Conservation (phyloP, 2,797 vertebrate genomes). For the Telmatherina bonti region DNA sequence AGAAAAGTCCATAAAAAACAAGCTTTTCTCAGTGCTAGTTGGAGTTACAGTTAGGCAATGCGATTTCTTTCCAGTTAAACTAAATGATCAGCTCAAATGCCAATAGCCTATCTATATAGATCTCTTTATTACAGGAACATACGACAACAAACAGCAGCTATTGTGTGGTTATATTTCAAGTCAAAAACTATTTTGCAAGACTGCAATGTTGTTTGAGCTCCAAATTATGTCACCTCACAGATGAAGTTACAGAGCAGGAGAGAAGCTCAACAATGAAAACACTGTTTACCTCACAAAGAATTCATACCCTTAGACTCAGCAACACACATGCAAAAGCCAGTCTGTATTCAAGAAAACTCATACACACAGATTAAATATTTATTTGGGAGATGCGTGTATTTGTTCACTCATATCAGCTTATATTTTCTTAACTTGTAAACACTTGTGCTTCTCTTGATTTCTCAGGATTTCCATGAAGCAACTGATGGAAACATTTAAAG, state of each 20-base stretch:
- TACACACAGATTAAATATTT: background rate
- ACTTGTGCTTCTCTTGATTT: constrained; percentile 18
- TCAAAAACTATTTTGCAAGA: background rate
- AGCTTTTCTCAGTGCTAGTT: too few species aligned
- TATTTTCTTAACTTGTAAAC: constrained; percentile 31
- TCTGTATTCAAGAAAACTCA: background rate
- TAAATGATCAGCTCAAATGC: too few species aligned
- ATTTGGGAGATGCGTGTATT: background rate
- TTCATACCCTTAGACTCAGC: background rate
- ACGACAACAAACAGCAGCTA: too few species aligned
- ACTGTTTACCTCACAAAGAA: background rate
- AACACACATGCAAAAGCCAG: background rate
- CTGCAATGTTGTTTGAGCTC: background rate
- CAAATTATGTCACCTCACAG: background rate
- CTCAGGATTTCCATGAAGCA: constrained; percentile 30
- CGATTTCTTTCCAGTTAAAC: too few species aligned
- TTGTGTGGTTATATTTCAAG: background rate
- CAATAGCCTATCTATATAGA: too few species aligned
- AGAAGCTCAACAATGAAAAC: background rate
- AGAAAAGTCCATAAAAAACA: too few species aligned
- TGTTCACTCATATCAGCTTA: background rate
- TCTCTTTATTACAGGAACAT: too few species aligned
- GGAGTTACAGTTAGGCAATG: too few species aligned
- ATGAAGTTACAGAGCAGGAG: background rate
- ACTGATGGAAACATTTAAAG: constrained; percentile 56